Evolutionary conservation across 2,888 invertebrate species (phyloP).

Genomic region (Pinctada fucata): DNA sequence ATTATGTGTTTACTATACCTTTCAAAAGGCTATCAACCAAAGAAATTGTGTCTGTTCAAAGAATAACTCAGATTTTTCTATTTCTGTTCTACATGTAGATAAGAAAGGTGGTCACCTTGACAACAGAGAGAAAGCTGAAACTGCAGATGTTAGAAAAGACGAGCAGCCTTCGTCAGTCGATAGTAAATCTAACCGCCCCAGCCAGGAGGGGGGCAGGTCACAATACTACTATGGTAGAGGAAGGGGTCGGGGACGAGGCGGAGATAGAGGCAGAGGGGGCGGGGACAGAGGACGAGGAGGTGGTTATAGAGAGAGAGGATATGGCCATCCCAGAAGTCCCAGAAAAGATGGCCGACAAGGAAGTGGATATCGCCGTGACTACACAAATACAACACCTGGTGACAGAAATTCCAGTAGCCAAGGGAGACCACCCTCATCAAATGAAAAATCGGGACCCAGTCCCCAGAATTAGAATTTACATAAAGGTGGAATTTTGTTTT

Average conservation of each 20-base stretch:
- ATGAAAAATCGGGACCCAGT: background rate
- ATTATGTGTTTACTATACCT: too few species aligned
- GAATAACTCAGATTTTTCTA: too few species aligned
- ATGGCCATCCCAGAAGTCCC: constrained; percentile 30
- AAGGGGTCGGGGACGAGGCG: constrained; percentile 40
- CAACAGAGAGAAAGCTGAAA: background rate
- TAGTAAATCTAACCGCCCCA: background rate
- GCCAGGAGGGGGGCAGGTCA: constrained; percentile 35
- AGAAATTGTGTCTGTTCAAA: too few species aligned
- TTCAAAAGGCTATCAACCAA: too few species aligned
- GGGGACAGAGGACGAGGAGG: constrained; percentile 42
- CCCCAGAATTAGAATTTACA: background rate
- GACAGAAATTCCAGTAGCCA: background rate
- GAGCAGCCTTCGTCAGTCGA: background rate
- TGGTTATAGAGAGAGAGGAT: constrained; percentile 27
- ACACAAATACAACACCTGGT: background rate
- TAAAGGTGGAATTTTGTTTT: background rate
- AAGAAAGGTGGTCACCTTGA: background rate
- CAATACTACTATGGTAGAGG: constrained; percentile 3
- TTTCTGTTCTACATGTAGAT: too few species aligned
- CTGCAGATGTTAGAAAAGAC: background rate
- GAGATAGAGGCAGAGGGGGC: constrained; percentile 34
- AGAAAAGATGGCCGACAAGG: constrained; percentile 29
- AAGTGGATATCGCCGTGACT: background rate
- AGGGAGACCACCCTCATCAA: background rate